phyloP scores from a whole-genome alignment of 2,797 vertebrate species.

The Notolepis coatsorum region DNA sequence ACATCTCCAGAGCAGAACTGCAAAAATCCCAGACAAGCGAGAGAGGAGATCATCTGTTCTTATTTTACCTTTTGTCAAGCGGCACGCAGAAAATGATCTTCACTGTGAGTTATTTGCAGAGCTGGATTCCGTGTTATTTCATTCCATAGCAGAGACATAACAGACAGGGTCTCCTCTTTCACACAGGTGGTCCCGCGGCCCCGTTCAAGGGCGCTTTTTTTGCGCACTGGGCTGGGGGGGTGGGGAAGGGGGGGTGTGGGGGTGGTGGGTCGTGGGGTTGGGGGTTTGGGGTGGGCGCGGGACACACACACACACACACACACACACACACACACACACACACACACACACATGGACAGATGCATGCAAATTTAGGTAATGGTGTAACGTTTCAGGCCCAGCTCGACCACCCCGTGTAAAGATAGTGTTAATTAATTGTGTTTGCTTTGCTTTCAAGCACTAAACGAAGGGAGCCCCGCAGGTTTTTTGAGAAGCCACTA shows the following conservation, averaged over 20 bases:
- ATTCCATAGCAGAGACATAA: constrained; percentile 92
- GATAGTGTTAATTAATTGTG: constrained; percentile 91
- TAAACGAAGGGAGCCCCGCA: constrained; percentile 80
- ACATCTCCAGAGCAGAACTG: constrained; percentile 46
- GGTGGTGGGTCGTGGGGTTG: constrained; percentile 17
- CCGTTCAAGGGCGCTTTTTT: constrained; percentile 85
- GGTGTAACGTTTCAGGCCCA: constrained; percentile 83
- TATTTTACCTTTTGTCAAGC: constrained; percentile 87
- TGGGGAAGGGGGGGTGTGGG: constrained; percentile 11
- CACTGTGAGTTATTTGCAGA: constrained; percentile 92
- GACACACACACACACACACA: too few species aligned
- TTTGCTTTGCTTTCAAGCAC: constrained; percentile 85
- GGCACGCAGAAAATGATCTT: constrained; percentile 88
- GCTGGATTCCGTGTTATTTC: constrained; percentile 91
- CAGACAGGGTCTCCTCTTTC: constrained; percentile 87
- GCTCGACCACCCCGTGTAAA: constrained; percentile 83
- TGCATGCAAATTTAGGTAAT: constrained; percentile 87
- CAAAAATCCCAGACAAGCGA: constrained; percentile 52
- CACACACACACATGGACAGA: too few species aligned
- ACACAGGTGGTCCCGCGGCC: constrained; percentile 89
- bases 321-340: too few species aligned
- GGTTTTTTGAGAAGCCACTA: constrained; percentile 79
- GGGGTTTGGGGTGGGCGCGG: constrained; percentile 27
- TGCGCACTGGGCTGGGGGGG: constrained; percentile 54
- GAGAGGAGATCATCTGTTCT: constrained; percentile 84